Evolutionary conservation across 2,113 vertebrate species (phyloP), one percentile per base, ranked within the genome.

Genomic region (Megaleporinus macrocephalus): DNA sequence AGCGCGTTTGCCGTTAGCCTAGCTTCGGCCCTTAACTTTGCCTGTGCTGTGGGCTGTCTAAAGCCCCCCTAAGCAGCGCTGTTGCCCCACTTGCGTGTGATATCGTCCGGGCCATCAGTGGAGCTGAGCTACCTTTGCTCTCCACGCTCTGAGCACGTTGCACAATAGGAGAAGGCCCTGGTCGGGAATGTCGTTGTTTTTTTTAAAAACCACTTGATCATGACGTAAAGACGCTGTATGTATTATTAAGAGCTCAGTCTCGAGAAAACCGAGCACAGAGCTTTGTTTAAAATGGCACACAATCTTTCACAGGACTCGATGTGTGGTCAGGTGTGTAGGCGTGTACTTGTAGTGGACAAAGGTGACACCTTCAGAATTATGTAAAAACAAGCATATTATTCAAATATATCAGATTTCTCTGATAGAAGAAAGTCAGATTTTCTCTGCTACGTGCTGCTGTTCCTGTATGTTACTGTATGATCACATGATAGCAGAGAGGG

Each of bases 11-110:
- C 22, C 14, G 18, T 76, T 63, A 14, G 22, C 22, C 57, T 26
- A 26, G 11, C 24, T 11, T 12, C 20, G 57, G 57, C 24, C 12
- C 57, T 61, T 61, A n/a, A 26, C 51, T 18, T 44, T 47, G 29
- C 33, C 22, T 49, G 55, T 36, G 1, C 59, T 59, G 72, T 74
- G 71, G 84, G 78, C 22, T 24, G 59, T 83, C 82, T 4, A 13
- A 16, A 73, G 29, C 73, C 80, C 76, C 77, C 76, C 29, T 27
- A 22, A n/a, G 26, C 33, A 63, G 53, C 12, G 18, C 22, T 12
- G 55, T 61, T 22, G 73, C 62, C 80, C 63, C 62, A 41, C 68
- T 81, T n/a, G 82, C 85, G 84, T 87, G 88, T 61, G 82, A 86
- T 82, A 51, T 22, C 62, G 41, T 68, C 75, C 77, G 78, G 73